Base-by-base conservation (phyloP, 2,113 vertebrate genomes). In the Crotalus tigris region DNA sequence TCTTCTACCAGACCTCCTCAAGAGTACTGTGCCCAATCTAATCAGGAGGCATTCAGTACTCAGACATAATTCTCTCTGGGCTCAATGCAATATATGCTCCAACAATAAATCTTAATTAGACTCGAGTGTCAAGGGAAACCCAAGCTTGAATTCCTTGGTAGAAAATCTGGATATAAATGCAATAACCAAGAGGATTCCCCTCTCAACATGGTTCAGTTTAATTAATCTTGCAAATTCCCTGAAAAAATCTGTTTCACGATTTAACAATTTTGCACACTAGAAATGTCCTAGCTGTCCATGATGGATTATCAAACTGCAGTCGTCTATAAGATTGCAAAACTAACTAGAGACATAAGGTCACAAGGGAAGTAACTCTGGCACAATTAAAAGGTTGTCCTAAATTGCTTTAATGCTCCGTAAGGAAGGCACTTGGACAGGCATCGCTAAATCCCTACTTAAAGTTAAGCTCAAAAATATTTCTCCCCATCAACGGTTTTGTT, bases 301-400 rank as follows among this genome's bases (percentile, higher is more conserved):
- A 29, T 29, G 85, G 24, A 29, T 87, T 15, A 51, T 26, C 9
- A 51, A 49, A 53, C 26, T 53, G 10, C 86, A 39, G 44, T 10
- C 21, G 1, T 55, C 1, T 0, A 57, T 39, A 39, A 81, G 1
- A 13, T 19, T 33, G 69, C 69, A 39, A 81, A 81, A 17, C 75
- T 44, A 44, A 81, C 51, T 33, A 29, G 51, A 17, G 51, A 88
- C 13, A 33, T 33, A 15, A 54, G 87, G 1, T 33, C n/a, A 55
- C 21, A 23, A 55, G n/a, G 9, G 19, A 57, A 44, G 5, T 89
- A 89, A 58, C 24, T 89, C 39, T 21, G 44, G 21, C 44, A 53
- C 24, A 53, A 69, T 95, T 93, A 93, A 90, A 94, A 89, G 53
- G 90, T 93, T 94, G 75, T 95, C 39, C 89, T 93, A 92, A 58